Base-by-base conservation (phyloP, 2,797 vertebrate species). In the Oryzias sinensis region DNA sequence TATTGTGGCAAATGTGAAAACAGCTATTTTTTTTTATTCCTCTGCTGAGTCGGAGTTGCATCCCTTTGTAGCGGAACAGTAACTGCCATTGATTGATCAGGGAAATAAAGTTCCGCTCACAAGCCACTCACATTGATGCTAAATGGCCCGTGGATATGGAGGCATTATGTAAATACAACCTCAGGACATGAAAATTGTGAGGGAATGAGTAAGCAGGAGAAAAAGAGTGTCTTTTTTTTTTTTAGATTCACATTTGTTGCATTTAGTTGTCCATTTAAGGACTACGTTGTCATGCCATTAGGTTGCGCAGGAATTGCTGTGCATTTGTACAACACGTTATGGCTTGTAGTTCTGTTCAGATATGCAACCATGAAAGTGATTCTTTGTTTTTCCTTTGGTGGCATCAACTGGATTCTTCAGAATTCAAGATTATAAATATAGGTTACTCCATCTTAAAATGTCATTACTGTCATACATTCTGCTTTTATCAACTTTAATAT, bases 131-230 rank as follows among this genome's bases (percentile, higher is more conserved):
- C 66, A 78, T 67, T 51, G 78, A 56, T 64, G 80, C 71, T 88
- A 82, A 37, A 89, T 84, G 82, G 82, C 63, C 75, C 72, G 45
- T 84, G 77, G 72, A 76, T 82, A 84, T 79, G 63, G 75, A 78
- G 54, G 78, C 67, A 83, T 89, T 86, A 88, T 88, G 84, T 74
- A 85, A 87, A 84, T 85, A 58, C 6, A 0, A 58, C 54, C 61
- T 62, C 17, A 69, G 60, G 29, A 65, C 47, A 56, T 65, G 65
- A 62, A 40, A 29, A 68, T 42, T 56, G 74, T 49, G 63, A 61
- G 61, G 71, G 72, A 79, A 62, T 13, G 77, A 74, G 62, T 18
- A 53, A 75, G 61, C 57, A 46, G 62, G 62, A 64, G 65, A 69
- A 76, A 69, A 52, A 5, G 47, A 11, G 33, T 37, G 29, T 69